phyloP scores from a whole-genome alignment of 2,113 vertebrate genomes.

The Daubentonia madagascariensis region DNA sequence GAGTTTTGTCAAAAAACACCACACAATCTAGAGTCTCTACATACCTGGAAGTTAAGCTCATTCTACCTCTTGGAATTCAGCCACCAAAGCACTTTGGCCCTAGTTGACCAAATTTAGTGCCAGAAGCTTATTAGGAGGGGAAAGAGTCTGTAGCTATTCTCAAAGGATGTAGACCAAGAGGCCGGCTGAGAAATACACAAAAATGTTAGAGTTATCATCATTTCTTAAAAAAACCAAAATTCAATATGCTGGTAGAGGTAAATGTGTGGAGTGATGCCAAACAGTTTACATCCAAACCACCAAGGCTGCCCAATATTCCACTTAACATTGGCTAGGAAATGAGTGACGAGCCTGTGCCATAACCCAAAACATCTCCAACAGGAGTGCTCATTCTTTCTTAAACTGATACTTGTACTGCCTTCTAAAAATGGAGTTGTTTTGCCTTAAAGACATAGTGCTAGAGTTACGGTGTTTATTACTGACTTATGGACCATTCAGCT shows the following conservation, averaged over 20 bases:
- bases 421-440: not conserved
- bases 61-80: not conserved
- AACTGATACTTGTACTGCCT: not conserved
- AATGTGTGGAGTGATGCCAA: not conserved
- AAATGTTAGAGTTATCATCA: not conserved
- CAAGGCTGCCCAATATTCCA: not conserved
- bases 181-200: not conserved
- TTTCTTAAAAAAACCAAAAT: not conserved
- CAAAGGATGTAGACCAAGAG: not conserved
- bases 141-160: not conserved
- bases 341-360: rapidly evolving
- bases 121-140: not conserved
- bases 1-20: not conserved
- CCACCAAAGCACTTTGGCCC: not conserved
- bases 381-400: not conserved
- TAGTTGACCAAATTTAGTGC: not conserved
- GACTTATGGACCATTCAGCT: not conserved
- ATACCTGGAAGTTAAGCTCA: not conserved
- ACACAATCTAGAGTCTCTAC: not conserved
- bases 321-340: not conserved
- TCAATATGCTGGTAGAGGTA: not conserved
- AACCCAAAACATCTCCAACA: not conserved
- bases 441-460: not conserved
- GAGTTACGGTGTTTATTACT: not conserved
- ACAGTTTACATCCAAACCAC: not conserved